Evolutionary conservation across 2,888 invertebrate species (phyloP), one percentile per base, ranked within the genome.

Genomic region (Pseudolycoriella hygida): DNA sequence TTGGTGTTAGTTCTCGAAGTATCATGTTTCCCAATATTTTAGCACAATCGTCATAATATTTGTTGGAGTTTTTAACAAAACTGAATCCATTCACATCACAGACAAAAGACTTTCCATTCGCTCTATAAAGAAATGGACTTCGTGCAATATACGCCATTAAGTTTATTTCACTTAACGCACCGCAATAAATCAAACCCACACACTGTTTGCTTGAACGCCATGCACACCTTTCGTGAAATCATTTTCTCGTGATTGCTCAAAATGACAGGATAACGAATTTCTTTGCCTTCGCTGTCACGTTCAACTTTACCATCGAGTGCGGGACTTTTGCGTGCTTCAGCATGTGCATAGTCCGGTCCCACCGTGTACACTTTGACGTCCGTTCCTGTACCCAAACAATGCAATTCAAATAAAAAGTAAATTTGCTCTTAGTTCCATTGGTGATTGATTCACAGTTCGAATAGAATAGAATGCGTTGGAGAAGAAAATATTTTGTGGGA

Each of bases 31-130:
- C 94, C 53, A 94, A 70, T 49, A 99, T 97, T 68, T 96, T 93
- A 17, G 97, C 96, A 65, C 96, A 97, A 60, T 99, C 98, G 65
- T 99, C 98, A 61, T 99, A 99, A 68, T 99, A 99, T 61, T 99
- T 99, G 64, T 90, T 90, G 0, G 97, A 97, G 63, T 96, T 98
- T 65, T 99, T 99, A 19, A 99, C 98, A 67, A 99, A 99, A 60
- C 96, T 97, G 66, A 99, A 99, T 0, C 98, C 98, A 67, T 99
- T 99, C 3, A 99, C 98, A 70, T 99, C 98, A 68, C 98, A 98
- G 0, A 99, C 98, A 64, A 89, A 98, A 0, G 97, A 97, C 65
- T 93, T 90, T 42, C 98, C 98, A 69, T 92, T 97, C 17, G 98
- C 97, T 63, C 96, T 85, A 53, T 47, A 48, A 47, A 49, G 49